These are phyloP conservation scores for Aphelenchoides bicaudatus DNA, from an alignment of 2,888 invertebrate genomes.

Conservation along the genomic window DNA sequence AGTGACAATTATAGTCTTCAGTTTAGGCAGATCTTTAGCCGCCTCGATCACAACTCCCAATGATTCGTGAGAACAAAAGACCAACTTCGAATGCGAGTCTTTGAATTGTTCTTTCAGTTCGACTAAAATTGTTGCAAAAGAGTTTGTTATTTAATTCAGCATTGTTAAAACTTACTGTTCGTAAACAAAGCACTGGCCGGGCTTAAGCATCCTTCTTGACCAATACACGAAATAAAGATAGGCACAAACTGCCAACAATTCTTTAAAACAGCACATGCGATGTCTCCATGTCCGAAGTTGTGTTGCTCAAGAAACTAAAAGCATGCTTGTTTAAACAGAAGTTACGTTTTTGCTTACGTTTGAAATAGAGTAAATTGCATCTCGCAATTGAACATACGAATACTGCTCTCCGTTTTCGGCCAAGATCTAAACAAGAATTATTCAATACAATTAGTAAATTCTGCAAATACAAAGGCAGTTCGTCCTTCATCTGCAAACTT, in stretches of 20 bases:
- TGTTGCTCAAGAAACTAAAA: constrained; percentile 34
- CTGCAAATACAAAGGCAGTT: background rate
- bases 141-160: background rate
- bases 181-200: constrained; percentile 52
- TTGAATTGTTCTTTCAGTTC: constrained; percentile 42
- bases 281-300: constrained; percentile 36
- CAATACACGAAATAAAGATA: constrained; percentile 33
- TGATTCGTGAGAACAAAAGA: constrained; percentile 34
- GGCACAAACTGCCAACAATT: constrained; percentile 44
- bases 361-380: constrained; percentile 6
- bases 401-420: constrained; percentile 12
- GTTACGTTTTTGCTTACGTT: too few species aligned
- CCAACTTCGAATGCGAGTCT: constrained; percentile 34
- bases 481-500: background rate
- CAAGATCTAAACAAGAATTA: constrained; percentile 5
- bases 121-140: constrained; percentile 25
- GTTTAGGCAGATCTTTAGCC: constrained; percentile 27
- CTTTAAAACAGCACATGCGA: constrained; percentile 45
- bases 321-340: too few species aligned
- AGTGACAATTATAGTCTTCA: constrained; percentile 27
- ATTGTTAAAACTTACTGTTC: constrained; percentile 36
- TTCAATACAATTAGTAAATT: background rate
- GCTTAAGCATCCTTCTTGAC: constrained; percentile 45
- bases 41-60: constrained; percentile 39
- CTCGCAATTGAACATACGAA: constrained; percentile 5